Evolutionary conservation across 2,888 invertebrate species (phyloP).

Genomic region (Pristionchus mayeri): DNA sequence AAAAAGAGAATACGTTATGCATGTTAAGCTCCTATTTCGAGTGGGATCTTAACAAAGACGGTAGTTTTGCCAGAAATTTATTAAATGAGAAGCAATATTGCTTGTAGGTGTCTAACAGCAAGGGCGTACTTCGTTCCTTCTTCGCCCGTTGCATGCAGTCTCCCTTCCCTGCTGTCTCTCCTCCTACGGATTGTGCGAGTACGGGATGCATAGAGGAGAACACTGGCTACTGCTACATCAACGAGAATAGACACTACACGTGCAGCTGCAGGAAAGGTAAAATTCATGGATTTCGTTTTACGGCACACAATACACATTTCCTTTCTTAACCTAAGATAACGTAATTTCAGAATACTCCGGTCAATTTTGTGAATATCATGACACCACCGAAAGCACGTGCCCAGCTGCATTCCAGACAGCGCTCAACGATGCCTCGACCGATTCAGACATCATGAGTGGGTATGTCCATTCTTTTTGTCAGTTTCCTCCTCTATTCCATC

Average conservation of each 20-base stretch:
- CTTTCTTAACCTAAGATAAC: no score
- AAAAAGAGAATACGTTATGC: no score
- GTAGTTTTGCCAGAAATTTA: no score
- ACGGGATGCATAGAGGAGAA: no score
- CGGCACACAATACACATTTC: neutral
- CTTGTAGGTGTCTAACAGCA: neutral
- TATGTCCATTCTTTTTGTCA: no score
- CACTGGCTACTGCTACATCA: neutral
- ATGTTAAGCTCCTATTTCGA: no score
- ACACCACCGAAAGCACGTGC: neutral
- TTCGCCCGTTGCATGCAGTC: neutral
- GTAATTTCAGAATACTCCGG: neutral
- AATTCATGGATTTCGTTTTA: neutral
- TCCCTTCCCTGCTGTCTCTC: neutral
- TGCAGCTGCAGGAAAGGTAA: neutral
- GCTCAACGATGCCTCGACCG: neutral
- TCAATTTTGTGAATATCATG: neutral
- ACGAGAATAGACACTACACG: neutral
- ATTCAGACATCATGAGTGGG: neutral
- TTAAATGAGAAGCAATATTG: neutral
- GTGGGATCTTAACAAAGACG: no score
- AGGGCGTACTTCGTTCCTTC: neutral
- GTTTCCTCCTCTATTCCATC: neutral
- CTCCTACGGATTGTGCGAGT: neutral
- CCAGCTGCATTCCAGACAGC: neutral